phyloP scores from a whole-genome alignment of 2,888 invertebrate genomes.

The Lochmaea capreae region DNA sequence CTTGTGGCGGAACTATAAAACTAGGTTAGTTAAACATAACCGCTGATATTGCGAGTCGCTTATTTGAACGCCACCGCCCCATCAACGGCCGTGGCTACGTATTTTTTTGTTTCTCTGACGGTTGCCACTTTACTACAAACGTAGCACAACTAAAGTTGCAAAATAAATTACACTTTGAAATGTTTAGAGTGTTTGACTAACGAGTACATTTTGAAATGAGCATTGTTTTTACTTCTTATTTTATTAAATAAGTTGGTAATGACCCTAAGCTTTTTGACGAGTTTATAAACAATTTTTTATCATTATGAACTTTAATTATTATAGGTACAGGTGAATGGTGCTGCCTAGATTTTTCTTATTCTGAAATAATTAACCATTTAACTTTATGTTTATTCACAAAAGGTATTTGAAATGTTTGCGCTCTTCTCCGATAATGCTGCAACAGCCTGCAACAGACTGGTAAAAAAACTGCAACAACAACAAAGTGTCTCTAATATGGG shows the following conservation, averaged over 20 bases:
- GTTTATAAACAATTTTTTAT: not conserved
- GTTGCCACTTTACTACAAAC: conserved; percentile 7
- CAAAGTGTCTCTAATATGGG: too few relatives aligned
- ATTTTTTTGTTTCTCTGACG: conserved; percentile 10
- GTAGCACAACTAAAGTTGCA: not conserved
- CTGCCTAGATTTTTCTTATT: too few relatives aligned
- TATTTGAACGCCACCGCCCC: conserved; percentile 18
- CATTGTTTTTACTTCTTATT: not conserved
- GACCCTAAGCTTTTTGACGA: not conserved
- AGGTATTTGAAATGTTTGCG: too few relatives aligned
- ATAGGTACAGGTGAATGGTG: too few relatives aligned
- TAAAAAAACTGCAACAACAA: too few relatives aligned
- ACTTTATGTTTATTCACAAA: too few relatives aligned
- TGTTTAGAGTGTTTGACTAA: not conserved
- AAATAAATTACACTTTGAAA: conserved; percentile 2
- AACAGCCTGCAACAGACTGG: too few relatives aligned
- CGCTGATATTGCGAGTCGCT: conserved; percentile 35
- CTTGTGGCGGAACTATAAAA: conserved; percentile 32
- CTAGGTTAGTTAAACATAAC: conserved; percentile 36
- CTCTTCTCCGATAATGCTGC: too few relatives aligned
- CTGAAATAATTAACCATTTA: too few relatives aligned
- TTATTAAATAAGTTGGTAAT: not conserved
- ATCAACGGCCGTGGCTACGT: not conserved
- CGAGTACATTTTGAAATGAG: not conserved
- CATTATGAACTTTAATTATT: too few relatives aligned